Percentiles rank a stretch among this genome's conserved stretches.
Evolutionary conservation across 2,113 vertebrate genomes (phyloP).

Genomic region (Cyprinodon brontotheroides): DNA sequence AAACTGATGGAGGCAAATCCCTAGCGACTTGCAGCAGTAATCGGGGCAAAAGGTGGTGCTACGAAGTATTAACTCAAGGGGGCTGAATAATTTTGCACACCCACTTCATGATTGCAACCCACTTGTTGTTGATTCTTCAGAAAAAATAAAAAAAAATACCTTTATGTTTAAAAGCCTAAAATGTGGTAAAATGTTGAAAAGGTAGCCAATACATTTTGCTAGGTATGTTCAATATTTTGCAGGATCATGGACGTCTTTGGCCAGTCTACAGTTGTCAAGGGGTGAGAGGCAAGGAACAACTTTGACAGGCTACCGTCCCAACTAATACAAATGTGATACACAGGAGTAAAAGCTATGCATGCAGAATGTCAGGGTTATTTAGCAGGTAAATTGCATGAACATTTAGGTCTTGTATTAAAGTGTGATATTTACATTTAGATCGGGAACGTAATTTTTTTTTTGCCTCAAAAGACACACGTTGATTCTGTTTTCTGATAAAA

Average conservation of each 20-base stretch:
- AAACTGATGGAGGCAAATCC: too few species aligned
- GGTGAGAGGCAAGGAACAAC: background rate
- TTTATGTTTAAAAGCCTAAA: too few species aligned
- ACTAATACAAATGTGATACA: background rate
- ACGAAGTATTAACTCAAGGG: too few species aligned
- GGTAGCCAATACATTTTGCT: too few species aligned
- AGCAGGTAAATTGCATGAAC: background rate
- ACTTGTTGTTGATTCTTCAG: too few species aligned
- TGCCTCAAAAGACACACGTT: background rate
- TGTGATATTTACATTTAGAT: background rate
- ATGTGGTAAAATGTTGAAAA: too few species aligned
- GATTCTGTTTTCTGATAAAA: background rate
- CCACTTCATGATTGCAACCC: too few species aligned
- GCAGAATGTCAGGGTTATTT: background rate
- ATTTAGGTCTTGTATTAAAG: too few species aligned
- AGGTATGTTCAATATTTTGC: background rate
- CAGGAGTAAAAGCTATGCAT: background rate
- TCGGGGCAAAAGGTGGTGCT: too few species aligned
- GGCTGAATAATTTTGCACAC: background rate
- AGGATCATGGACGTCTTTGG: background rate
- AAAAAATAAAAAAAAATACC: too few species aligned
- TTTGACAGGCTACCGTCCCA: background rate
- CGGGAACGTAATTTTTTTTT: constrained; percentile 10
- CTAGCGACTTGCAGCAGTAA: too few species aligned
- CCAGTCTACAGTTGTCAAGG: background rate